Conservation (phyloP, 2,888 invertebrate species). For the Prosapia bicincta region DNA sequence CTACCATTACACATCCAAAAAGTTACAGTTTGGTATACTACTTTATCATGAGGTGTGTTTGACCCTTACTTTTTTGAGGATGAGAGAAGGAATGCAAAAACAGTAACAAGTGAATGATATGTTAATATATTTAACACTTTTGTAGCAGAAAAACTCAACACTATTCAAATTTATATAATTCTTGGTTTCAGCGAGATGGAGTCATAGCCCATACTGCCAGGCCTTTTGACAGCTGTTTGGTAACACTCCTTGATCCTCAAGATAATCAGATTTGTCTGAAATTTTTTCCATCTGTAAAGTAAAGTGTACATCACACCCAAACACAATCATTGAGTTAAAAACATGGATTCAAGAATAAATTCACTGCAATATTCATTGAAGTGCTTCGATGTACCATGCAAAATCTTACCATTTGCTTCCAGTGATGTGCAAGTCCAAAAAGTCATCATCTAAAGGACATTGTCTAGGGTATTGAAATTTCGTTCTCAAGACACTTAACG, state of each 20-base stretch:
- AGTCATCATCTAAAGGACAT: not conserved
- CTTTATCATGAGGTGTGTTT: not conserved
- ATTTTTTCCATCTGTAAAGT: conserved; percentile 36
- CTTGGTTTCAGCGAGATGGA: no score
- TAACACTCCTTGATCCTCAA: conserved; percentile 31
- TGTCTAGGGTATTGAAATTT: no score
- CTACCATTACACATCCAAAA: no score
- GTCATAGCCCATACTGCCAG: conserved; percentile 28
- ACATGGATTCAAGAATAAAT: not conserved
- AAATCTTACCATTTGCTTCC: conserved; percentile 4
- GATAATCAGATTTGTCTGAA: conserved; percentile 33
- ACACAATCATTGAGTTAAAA: not conserved
- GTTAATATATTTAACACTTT: no score
- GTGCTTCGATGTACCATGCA: not conserved
- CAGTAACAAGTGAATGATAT: no score
- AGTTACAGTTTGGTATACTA: no score
- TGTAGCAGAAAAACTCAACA: no score
- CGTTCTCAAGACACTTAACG: no score
- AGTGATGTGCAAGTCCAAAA: not conserved
- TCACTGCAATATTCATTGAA: conserved; percentile 2
- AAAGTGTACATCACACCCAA: not conserved
- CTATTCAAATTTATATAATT: no score
- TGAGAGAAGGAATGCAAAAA: no score
- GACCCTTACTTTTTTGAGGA: no score
- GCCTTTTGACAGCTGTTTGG: conserved; percentile 30